Conservation (phyloP, 2,797 vertebrate genomes). For the Schizothorax lantsangensis region DNA sequence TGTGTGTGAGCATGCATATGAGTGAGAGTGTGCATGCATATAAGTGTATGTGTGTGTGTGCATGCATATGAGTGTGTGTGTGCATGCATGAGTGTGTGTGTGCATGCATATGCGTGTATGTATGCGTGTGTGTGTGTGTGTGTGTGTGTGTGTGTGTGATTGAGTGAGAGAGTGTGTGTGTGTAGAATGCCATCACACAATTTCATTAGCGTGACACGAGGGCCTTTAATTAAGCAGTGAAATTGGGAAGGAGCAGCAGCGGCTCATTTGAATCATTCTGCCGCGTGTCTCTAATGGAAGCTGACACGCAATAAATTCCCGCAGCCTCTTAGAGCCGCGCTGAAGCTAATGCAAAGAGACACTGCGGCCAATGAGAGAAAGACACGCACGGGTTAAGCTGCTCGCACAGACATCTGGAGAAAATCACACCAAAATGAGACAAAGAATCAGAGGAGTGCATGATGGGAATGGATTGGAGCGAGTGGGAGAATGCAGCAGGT, state of each 20-base stretch:
- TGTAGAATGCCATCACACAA: conserved; percentile 51
- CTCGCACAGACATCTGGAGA: conserved; percentile 4
- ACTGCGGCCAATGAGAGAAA: conserved; percentile 43
- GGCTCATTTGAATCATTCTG: conserved; percentile 62
- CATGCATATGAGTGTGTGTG: not conserved
- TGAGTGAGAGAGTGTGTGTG: not conserved
- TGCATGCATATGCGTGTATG: not conserved
- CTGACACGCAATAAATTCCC: conserved; percentile 67
- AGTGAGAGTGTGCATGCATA: not conserved
- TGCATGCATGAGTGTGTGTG: not conserved
- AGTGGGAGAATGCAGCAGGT: conserved; percentile 28
- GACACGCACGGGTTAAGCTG: not conserved
- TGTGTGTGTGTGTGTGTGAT: not conserved
- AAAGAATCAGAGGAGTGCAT: conserved; percentile 33
- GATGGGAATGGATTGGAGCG: conserved; percentile 10
- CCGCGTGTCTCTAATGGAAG: conserved; percentile 59
- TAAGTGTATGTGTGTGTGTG: not conserved
- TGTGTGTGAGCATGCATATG: not conserved
- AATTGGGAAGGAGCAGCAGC: conserved; percentile 59
- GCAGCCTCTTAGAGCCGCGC: conserved; percentile 51
- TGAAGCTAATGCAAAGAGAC: conserved; percentile 64
- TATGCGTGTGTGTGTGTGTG: not conserved
- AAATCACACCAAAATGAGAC: conserved; percentile 1
- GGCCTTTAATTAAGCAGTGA: conserved; percentile 67
- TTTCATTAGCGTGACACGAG: conserved; percentile 67